phyloP scores from a whole-genome alignment of 2,797 vertebrate genomes.

The Atherinosoma microstoma region DNA sequence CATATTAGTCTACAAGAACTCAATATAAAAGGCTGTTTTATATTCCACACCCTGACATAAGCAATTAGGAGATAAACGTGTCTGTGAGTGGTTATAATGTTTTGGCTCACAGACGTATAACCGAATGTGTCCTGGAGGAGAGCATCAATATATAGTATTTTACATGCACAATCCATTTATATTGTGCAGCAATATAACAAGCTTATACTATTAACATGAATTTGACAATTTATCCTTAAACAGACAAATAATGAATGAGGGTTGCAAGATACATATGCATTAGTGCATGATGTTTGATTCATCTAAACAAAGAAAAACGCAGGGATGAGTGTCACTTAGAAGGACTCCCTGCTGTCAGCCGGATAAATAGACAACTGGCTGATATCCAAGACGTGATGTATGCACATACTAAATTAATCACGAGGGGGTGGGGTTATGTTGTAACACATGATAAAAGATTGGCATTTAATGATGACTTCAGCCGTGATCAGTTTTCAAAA shows the following conservation, averaged over 20 bases:
- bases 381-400: slow-evolving; percentile 44
- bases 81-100: neutral
- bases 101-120: neutral
- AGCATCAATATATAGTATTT: neutral
- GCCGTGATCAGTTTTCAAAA: slow-evolving; percentile 36
- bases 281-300: neutral
- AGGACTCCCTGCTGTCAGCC: slow-evolving; percentile 40
- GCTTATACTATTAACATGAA: slow-evolving; percentile 4
- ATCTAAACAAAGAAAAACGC: slow-evolving; percentile 8
- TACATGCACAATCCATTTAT: neutral
- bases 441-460: slow-evolving; percentile 48
- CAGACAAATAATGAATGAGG: slow-evolving; percentile 6
- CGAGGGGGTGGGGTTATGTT: neutral
- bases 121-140: neutral
- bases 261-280: slow-evolving; percentile 5
- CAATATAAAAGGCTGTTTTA: neutral
- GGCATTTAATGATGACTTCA: slow-evolving; percentile 28
- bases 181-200: neutral
- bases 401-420: slow-evolving; percentile 46
- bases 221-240: neutral
- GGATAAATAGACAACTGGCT: slow-evolving; percentile 34
- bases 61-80: neutral
- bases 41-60: neutral
- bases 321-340: slow-evolving; percentile 1
- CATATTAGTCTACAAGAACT: neutral